Evolutionary conservation across 2,888 invertebrate genomes (phyloP), one percentile per base, ranked within the genome.

Genomic region (Plebejus argus): DNA sequence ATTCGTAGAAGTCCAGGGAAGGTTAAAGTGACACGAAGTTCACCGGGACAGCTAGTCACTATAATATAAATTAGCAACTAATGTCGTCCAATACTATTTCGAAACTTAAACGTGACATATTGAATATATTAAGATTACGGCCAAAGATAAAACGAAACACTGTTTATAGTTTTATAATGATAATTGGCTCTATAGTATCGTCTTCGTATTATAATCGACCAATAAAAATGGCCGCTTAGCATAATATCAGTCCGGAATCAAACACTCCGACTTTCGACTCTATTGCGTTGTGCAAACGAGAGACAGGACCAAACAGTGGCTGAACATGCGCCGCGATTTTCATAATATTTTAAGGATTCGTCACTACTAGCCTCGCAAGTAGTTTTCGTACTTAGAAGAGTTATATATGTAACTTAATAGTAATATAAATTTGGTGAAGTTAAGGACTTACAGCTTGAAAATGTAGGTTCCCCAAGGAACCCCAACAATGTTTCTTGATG

Each of bases 111-210:
- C 28, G 74, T 74, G 74, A 53, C 23, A 53, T 72, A 74, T 28
- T 74, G 53, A 49, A 74, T 74, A 53, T 7, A 49, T 74, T 74
- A 28, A 74, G 74, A 74, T 74, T 45, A 74, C 8, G 28, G 20
- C 45, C 45, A 45, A 2, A 53, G 74, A 74, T 74, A 53, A 74
- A 53, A 45, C 12, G 12, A 23, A 74, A 74, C 28, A 53, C 15
- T 23, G 45, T 71, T 74, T 74, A 74, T 74, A 74, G 74, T 74
- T 74, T 53, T 74, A 74, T 74, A 74, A 74, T 74, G 74, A 74
- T 53, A 74, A 74, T 74, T 23, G 28, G 20, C 39, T 49, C 53
- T 74, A 28, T 53, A 23, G 23, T 28, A 49, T 53, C 49, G 23
- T 53, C 74, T 49, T 28, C 18, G 45, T 74, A 74, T 53, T 74